A percentile compares a stretch with the other conserved stretches of the same genome.
Evolutionary conservation across 2,113 vertebrate species (phyloP).

Genomic region (Hepsetus odoe): DNA sequence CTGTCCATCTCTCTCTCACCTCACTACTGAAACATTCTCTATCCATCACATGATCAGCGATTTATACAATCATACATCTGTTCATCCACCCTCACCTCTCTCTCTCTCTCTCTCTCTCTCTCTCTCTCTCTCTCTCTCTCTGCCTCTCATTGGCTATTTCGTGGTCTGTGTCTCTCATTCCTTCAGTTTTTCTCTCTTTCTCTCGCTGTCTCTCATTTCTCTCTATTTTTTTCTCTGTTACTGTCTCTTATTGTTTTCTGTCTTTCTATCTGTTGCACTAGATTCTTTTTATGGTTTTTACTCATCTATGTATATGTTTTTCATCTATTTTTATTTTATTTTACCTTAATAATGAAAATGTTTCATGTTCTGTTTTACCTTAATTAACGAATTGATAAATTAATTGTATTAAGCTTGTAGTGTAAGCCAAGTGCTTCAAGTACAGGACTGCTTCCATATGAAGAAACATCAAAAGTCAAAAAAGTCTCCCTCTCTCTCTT

Average conservation of each 20-base stretch:
- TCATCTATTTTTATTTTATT: too few species aligned
- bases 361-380: too few species aligned
- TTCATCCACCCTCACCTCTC: too few species aligned
- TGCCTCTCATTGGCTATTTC: background rate
- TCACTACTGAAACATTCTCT: background rate
- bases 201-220: background rate
- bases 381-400: too few species aligned
- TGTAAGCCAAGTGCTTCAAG: too few species aligned
- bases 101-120: background rate
- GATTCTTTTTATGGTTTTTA: too few species aligned
- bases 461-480: too few species aligned
- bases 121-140: constrained; percentile 45
- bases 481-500: constrained; percentile 83
- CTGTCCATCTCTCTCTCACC: constrained; percentile 34
- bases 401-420: too few species aligned
- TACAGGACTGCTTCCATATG: constrained; percentile 99
- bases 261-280: constrained; percentile 57
- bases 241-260: too few species aligned
- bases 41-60: background rate
- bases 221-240: background rate
- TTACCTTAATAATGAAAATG: too few species aligned
- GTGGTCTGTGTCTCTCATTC: background rate
- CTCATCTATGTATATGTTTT: too few species aligned
- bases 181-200: constrained; percentile 24
- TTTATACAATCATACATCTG: background rate